Evolutionary conservation across 2,888 invertebrate genomes (phyloP).

Genomic region (Spodoptera picta): DNA sequence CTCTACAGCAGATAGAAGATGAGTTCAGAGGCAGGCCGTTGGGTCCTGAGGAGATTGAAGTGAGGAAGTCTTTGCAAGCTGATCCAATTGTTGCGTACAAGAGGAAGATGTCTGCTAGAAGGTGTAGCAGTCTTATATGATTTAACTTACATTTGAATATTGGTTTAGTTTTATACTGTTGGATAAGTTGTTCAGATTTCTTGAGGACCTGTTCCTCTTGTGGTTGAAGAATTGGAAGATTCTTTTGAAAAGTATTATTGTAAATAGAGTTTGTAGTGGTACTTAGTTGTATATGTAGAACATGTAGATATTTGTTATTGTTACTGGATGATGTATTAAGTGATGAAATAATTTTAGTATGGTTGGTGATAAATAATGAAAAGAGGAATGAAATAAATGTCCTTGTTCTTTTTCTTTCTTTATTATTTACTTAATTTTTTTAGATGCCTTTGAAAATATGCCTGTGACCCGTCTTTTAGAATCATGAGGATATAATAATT

Average conservation of each 20-base stretch:
- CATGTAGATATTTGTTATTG: no score
- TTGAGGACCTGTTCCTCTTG: no score
- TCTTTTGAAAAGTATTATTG: background rate
- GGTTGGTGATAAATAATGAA: no score
- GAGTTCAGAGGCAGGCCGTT: slow-evolving; percentile 73
- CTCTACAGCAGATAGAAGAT: slow-evolving; percentile 90
- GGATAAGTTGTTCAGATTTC: background rate
- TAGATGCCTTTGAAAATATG: no score
- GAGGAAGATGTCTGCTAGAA: slow-evolving; percentile 64
- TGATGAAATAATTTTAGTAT: no score
- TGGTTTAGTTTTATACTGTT: background rate
- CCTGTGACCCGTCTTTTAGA: no score
- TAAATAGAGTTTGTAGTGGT: background rate
- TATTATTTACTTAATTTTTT: no score
- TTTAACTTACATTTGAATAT: slow-evolving; percentile 8
- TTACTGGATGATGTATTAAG: no score
- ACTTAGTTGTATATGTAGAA: background rate
- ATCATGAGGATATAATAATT: no score
- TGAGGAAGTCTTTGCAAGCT: slow-evolving; percentile 61
- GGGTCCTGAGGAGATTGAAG: slow-evolving; percentile 54
- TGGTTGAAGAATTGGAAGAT: no score
- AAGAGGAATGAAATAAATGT: no score
- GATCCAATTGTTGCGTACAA: slow-evolving; percentile 61
- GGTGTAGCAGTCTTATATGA: slow-evolving; percentile 55
- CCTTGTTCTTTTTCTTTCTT: no score